Percentiles rank a stretch among this genome's conserved stretches.
Conservation (phyloP, 2,888 invertebrate species). For the Myathropa florea region DNA sequence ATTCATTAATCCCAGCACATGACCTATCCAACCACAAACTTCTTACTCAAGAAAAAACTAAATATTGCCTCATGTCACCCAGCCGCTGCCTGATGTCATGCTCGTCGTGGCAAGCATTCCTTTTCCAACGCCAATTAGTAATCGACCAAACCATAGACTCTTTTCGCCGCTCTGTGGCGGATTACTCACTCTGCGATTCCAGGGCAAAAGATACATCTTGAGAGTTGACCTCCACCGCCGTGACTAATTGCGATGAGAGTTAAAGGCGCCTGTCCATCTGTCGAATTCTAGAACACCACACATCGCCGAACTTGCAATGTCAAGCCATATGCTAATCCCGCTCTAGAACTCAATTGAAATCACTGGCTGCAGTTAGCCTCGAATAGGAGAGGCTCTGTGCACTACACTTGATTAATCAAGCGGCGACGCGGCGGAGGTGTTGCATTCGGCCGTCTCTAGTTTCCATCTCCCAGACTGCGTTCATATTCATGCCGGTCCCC, state of each 20-base stretch:
- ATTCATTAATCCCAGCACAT: too few relatives aligned
- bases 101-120: too few relatives aligned
- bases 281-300: constrained; percentile 17
- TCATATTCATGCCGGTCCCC: constrained; percentile 35
- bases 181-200: constrained; percentile 8
- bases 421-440: constrained; percentile 16
- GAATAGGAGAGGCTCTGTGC: constrained; percentile 21
- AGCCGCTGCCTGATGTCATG: too few relatives aligned
- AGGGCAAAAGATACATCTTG: background rate
- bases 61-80: too few relatives aligned
- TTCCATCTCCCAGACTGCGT: constrained; percentile 17
- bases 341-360: constrained; percentile 57
- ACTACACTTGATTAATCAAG: constrained; percentile 58
- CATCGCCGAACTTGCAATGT: constrained; percentile 31
- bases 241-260: constrained; percentile 20
- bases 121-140: too few relatives aligned
- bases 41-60: too few relatives aligned
- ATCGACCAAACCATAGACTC: too few relatives aligned
- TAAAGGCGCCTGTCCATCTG: constrained; percentile 13
- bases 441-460: constrained; percentile 15
- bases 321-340: constrained; percentile 40
- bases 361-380: constrained; percentile 45
- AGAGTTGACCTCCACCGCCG: background rate
- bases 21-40: too few relatives aligned
- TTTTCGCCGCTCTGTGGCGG: background rate